Evolutionary conservation across 1,140 invertebrate genomes (phyloP), one percentile per base, ranked within the genome.

Genomic region (Drosophila sucinea): DNA sequence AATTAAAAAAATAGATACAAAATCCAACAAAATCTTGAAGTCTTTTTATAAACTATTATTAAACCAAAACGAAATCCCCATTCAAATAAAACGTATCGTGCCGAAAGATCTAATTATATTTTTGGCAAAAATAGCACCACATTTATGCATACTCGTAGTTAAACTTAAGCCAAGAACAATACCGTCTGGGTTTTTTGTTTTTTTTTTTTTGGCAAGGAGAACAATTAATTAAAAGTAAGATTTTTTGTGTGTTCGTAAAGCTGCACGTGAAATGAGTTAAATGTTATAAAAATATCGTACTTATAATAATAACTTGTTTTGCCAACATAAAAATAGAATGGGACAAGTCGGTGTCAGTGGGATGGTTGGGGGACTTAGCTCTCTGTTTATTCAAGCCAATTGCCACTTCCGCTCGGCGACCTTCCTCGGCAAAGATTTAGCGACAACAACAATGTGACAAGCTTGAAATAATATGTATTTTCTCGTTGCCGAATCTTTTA

Each of bases 341-440:
- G 38, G 44, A 51, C 44, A 51, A 51, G 44, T 51, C 44, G 44
- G 25, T 10, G 44, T 23, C 44, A 25, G 5, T 23, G 25, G 29
- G 40, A 47, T 35, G 56, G 23, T 33, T 17, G 17, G 17, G 56
- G 30, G 23, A 17, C 67, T 62, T 70, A 57, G 60, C 61, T 73
- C 38, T 61, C 58, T 23, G 32, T 58, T 35, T 41, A 10, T 3
- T 35, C n/a, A 41, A 61, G 72, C 35, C 63, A 57, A 70, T 69
- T 77, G 69, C 58, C 60, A 77, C 84, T 87, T 87, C 83, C 83
- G 83, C 60, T 67, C 25, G 58, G 5, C 40, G 77, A 62, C 77
- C 83, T 87, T 79, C 70, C 67, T 57, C 70, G 23, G 25, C 7
- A 51, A 60, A 69, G 70, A 72, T 75, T 73, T 64, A 78, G 68